Evolutionary conservation across 2,888 invertebrate genomes (phyloP), one percentile per base, ranked within the genome.

Genomic region (Xestobium rufovillosum): DNA sequence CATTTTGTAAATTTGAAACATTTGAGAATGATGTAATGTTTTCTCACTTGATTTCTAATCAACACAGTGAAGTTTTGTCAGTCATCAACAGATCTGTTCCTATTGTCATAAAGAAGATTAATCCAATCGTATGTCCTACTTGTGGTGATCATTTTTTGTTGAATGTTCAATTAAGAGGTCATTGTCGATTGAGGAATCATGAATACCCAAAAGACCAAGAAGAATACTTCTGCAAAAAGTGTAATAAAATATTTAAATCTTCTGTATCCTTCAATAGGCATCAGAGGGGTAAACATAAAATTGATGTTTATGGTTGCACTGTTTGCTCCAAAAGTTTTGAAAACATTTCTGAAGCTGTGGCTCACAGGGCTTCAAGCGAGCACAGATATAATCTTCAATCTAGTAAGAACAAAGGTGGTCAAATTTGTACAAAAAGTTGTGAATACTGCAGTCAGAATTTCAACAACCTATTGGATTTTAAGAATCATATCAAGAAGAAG

Each of bases 61-160:
- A 76, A 25, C 88, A 88, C 59, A 72, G 72, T 27, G 84, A 86
- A 59, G 79, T 84, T 0, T 73, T 84, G 0, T 70, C 79, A 2
- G 80, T 79, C 10, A 80, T 88, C 44, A 86, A 86, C 56, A 72
- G 83, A 50, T 86, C 86, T 0, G 82, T 87, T 55, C 87, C 88
- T 2, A 80, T 87, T 31, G 75, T 81, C 16, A 81, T 88, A 39
- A 72, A 80, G 43, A 80, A 80, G 53, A 76, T 78, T 40, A 69
- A 71, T 2, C 67, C 71, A 0, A 59, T 83, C 3, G 63, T 67
- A 41, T 91, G 91, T 58, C 64, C 63, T 1, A 73, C 73, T 12
- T 92, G 91, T 58, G 59, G 60, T 6, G 68, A 75, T 52, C 68
- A 71, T 23, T 91, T 90, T 57, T 72, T 78, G 10, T 83, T 80